phyloP scores from a whole-genome alignment of 2,888 invertebrate species.

The Megaustenia siamemsis region DNA sequence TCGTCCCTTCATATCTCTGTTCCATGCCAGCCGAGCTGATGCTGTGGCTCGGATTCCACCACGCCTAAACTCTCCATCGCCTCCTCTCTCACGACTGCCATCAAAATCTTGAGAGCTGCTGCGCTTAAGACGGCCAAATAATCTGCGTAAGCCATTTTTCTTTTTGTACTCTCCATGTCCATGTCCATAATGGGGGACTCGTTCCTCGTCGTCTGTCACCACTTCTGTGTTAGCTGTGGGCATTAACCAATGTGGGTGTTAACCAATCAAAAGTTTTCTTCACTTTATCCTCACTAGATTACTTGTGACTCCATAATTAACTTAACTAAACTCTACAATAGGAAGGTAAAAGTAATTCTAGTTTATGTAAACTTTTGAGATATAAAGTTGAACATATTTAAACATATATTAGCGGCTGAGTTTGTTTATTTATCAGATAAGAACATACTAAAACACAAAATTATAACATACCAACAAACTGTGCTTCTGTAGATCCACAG shows the following conservation, averaged over 20 bases:
- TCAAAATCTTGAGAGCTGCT: slow-evolving; percentile 80
- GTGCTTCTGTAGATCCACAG: background rate
- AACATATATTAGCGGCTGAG: no score
- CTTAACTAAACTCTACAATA: no score
- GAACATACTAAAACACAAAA: no score
- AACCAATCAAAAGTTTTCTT: background rate
- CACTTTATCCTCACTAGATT: no score
- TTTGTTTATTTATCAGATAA: no score
- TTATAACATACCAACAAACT: background rate
- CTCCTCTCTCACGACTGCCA: slow-evolving; percentile 63
- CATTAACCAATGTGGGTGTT: no score
- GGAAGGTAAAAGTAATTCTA: no score
- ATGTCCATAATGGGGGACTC: slow-evolving; percentile 63
- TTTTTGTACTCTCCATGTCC: slow-evolving; percentile 78
- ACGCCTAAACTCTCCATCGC: slow-evolving; percentile 83
- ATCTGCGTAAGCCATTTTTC: slow-evolving; percentile 85
- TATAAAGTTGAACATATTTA: no score
- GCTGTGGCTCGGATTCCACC: slow-evolving; percentile 87
- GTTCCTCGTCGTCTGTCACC: slow-evolving; percentile 76
- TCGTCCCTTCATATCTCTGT: slow-evolving; percentile 81
- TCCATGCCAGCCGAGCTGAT: slow-evolving; percentile 84
- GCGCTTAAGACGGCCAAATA: slow-evolving; percentile 84
- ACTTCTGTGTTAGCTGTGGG: slow-evolving; percentile 74
- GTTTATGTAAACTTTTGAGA: no score
- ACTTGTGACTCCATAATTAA: no score